These are phyloP conservation scores for Oscheius sp. DNA, from an alignment of 2,888 invertebrate species.

Conservation along the genomic window DNA sequence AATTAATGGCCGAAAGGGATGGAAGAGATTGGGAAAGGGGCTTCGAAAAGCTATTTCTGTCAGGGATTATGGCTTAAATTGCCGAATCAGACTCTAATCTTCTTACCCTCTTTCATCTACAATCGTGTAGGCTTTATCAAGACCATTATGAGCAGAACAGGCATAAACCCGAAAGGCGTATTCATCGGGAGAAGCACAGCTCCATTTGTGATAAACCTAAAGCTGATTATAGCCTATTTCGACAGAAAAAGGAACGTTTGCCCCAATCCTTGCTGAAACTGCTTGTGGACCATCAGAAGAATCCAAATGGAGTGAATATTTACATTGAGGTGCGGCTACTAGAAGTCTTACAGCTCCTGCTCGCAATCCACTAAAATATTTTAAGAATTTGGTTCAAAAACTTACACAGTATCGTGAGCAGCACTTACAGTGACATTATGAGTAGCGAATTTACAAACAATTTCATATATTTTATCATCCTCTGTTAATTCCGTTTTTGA, in stretches of 20 bases:
- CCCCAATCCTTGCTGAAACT: constrained; percentile 41
- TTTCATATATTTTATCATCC: constrained; percentile 47
- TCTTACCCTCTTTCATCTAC: constrained; percentile 47
- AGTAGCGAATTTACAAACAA: constrained; percentile 40
- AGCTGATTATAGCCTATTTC: constrained; percentile 4
- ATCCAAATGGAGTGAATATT: constrained; percentile 43
- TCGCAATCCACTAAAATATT: constrained; percentile 5
- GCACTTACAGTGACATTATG: constrained; percentile 34
- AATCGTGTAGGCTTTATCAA: constrained; percentile 41
- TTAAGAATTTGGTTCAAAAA: no score
- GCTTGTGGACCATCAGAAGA: constrained; percentile 37
- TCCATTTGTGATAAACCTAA: constrained; percentile 48
- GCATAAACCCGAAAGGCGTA: constrained; percentile 47
- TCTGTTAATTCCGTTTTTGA: constrained; percentile 35
- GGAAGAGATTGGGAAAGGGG: not conserved
- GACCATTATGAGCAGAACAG: constrained; percentile 46
- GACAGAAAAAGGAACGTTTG: constrained; percentile 30
- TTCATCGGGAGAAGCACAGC: constrained; percentile 33
- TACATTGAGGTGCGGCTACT: constrained; percentile 40
- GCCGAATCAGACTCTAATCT: not conserved
- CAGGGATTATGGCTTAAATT: not conserved
- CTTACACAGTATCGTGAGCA: constrained; percentile 38
- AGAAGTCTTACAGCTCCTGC: constrained; percentile 25
- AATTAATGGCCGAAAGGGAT: not conserved
- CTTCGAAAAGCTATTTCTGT: not conserved